A percentile compares a stretch with the other conserved stretches of the same genome.
Conservation (phyloP, 1,140 invertebrate genomes). For the Agrilus planipennis region DNA sequence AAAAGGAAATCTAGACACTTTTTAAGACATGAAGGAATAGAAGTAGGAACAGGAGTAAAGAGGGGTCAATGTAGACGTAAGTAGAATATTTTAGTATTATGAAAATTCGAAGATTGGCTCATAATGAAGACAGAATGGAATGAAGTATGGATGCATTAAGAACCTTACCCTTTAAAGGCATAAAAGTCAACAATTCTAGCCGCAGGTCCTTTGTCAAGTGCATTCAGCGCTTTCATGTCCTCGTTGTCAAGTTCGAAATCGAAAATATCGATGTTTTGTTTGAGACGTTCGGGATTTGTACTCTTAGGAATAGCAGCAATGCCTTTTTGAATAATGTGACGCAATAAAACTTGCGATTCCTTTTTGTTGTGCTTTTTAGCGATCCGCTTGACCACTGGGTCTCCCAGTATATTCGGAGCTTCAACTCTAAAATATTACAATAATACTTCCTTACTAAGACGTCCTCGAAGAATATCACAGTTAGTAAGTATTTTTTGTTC, state of each 20-base stretch:
- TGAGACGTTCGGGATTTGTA: conserved; percentile 55
- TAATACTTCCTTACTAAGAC: no score
- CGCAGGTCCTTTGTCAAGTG: conserved; percentile 44
- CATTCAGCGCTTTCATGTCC: conserved; percentile 42
- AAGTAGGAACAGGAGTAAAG: no score
- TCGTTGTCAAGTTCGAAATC: conserved; percentile 44
- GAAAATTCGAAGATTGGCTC: background rate
- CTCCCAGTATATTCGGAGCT: conserved; percentile 55
- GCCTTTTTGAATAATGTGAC: conserved; percentile 60
- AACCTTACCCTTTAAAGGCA: conserved; percentile 37
- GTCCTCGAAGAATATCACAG: no score
- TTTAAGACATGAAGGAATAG: no score
- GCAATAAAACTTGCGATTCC: conserved; percentile 65
- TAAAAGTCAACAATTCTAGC: conserved; percentile 53
- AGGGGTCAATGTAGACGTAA: conserved; percentile 1
- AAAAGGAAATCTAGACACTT: no score
- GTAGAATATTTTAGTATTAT: conserved; percentile 2
- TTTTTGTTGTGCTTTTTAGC: conserved; percentile 56
- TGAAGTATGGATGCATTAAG: no score
- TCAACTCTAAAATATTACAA: conserved; percentile 39
- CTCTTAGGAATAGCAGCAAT: conserved; percentile 78
- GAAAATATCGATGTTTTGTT: conserved; percentile 50
- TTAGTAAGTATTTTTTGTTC: no score
- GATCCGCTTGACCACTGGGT: conserved; percentile 54
- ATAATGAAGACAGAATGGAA: background rate